Base-by-base conservation (phyloP, 2,888 invertebrate species). In the Ornithoptera priamus region DNA sequence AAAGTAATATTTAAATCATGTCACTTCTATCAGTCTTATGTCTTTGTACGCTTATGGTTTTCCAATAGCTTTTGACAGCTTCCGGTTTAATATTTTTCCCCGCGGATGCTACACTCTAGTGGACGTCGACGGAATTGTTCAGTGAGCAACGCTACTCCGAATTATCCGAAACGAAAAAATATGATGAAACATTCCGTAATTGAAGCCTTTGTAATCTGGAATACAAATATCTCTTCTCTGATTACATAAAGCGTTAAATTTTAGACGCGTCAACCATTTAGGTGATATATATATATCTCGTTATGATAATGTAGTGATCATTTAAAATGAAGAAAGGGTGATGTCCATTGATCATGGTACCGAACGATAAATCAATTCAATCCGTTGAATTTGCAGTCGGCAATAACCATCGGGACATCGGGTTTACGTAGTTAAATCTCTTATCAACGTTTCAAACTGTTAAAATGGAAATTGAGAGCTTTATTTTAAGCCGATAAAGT, bases 41-140 rank as follows among this genome's bases (percentile, higher is more conserved):
- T 36, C 12, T 17, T 15, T 59, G 36, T 59, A 24, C 59, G 17
- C 59, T 59, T 24, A 59, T 59, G 59, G 30, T 24, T 59, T 30
- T 59, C 24, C 59, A 24, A 59, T 59, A 59, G 59, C 24, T 59
- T 59, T 59, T 59, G 59, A 59, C 59, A 59, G 59, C 30, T 22
- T 59, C 59, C 22, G 59, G 59, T 59, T 59, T 59, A 59, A 59
- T 24, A 59, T 24, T 59, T 59, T 57, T 10, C 59, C 59, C 24
- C 30, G n/a, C n/a, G 12, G n/a, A 53, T n/a, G 53, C 53, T 53
- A 53, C 53, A 53, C 18, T 53, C 53, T 17, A 17, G 53, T 17
- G n/a, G 53, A 53, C 53, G 18, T 53, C n/a, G 53, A 53, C n/a
- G 53, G 53, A 53, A 53, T 53, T 53, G 53, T 53, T 17, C 53